Percentiles rank a stretch among this genome's conserved stretches.
phyloP scores from a whole-genome alignment of 2,113 vertebrate species.

The Sinocyclocheilus anophthalmus region DNA sequence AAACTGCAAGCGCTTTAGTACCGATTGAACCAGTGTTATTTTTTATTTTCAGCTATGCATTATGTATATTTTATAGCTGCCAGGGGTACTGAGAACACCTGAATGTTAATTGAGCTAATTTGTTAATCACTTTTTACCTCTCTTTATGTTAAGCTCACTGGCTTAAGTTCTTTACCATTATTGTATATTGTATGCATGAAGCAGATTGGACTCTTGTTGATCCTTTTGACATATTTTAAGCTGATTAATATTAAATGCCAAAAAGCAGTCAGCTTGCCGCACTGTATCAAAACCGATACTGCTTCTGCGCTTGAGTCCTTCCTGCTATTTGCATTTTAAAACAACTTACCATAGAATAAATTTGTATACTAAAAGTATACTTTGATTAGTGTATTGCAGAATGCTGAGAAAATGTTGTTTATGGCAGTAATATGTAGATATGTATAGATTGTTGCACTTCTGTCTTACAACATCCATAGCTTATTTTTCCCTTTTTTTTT shows the following conservation, averaged over 20 bases:
- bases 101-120: slow-evolving; percentile 75
- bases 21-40: slow-evolving; percentile 65
- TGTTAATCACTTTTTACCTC: slow-evolving; percentile 4
- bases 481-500: slow-evolving; percentile 70
- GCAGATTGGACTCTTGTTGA: slow-evolving; percentile 47
- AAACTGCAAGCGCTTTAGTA: slow-evolving; percentile 8
- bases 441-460: slow-evolving; percentile 82
- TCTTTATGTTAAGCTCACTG: slow-evolving; percentile 1
- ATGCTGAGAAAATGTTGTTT: slow-evolving; percentile 85
- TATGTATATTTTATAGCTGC: slow-evolving; percentile 81
- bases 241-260: slow-evolving; percentile 18
- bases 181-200: slow-evolving; percentile 47
- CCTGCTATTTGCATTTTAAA: slow-evolving; percentile 24
- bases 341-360: slow-evolving; percentile 3
- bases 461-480: slow-evolving; percentile 63
- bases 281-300: background rate
- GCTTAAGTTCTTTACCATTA: slow-evolving; percentile 52
- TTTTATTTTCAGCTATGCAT: slow-evolving; percentile 87
- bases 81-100: slow-evolving; percentile 78
- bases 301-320: background rate
- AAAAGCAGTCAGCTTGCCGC: background rate
- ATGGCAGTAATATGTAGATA: slow-evolving; percentile 99
- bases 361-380: slow-evolving; percentile 9
- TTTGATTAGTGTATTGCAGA: slow-evolving; percentile 62
- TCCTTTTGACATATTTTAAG: slow-evolving; percentile 11